A percentile compares a stretch with the other conserved stretches of the same genome.
These are phyloP conservation scores for Pollimyrus isidori DNA, from an alignment of 2,113 vertebrate genomes.

Conservation along the genomic window DNA sequence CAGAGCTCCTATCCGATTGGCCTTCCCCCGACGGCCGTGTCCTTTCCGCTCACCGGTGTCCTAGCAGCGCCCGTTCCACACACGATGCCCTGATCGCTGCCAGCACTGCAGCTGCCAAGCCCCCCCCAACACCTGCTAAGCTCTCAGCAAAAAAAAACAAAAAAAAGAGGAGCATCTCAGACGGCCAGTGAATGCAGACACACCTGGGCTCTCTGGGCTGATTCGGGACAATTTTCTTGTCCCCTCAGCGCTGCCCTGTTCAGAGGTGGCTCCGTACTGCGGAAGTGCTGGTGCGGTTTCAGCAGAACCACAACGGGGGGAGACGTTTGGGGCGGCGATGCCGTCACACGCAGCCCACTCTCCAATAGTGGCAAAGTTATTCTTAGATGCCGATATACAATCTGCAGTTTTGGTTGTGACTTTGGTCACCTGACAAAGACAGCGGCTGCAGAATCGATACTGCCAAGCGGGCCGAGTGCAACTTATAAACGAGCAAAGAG, in stretches of 20 bases:
- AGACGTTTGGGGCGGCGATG: neutral
- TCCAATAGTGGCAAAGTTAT: neutral
- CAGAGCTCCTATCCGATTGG: neutral
- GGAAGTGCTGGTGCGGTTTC: neutral
- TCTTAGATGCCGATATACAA: neutral
- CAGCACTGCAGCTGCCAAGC: neutral
- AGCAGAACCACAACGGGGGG: neutral
- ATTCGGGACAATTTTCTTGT: neutral
- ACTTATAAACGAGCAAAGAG: neutral
- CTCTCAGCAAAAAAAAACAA: neutral
- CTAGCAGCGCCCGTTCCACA: neutral
- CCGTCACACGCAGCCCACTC: neutral
- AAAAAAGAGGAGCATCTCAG: neutral
- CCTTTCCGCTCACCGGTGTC: neutral
- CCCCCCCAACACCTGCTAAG: neutral
- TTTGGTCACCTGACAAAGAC: no score
- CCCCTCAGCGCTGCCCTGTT: neutral
- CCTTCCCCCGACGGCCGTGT: neutral
- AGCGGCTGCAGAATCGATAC: neutral
- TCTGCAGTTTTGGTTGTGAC: no score
- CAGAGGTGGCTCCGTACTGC: neutral
- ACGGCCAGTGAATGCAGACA: neutral
- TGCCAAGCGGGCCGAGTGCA: neutral
- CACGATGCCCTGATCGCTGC: neutral
- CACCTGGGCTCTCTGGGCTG: neutral